Evolutionary conservation across 2,113 vertebrate genomes (phyloP).

Genomic region (Takifugu bimaculatus): DNA sequence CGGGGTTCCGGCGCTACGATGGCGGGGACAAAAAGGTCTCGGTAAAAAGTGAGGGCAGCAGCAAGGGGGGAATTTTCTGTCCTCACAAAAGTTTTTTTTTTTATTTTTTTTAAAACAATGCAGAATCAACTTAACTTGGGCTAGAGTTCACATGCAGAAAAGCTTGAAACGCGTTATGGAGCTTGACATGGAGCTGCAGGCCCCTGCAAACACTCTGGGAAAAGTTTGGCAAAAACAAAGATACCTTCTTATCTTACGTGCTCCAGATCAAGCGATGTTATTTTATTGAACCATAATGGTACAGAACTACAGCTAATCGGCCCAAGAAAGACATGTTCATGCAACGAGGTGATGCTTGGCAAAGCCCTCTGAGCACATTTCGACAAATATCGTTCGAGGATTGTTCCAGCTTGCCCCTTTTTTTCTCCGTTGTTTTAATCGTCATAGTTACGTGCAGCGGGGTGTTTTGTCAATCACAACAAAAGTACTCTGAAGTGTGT

Average conservation of each 20-base stretch:
- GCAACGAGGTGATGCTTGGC: neutral
- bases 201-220: neutral
- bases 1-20: conserved; percentile 35
- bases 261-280: neutral
- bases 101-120: no score
- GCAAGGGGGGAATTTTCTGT: neutral
- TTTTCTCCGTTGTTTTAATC: neutral
- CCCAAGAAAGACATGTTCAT: neutral
- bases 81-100: no score
- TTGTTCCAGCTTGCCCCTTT: conserved; percentile 3
- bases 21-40: conserved; percentile 30
- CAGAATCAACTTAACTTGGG: no score
- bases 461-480: neutral
- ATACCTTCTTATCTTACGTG: no score
- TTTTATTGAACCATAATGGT: conserved; percentile 9
- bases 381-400: neutral
- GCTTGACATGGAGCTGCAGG: no score
- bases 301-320: conserved; percentile 21
- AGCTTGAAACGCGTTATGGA: no score
- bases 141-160: no score
- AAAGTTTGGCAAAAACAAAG: no score
- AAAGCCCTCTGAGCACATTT: neutral
- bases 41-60: conserved; percentile 26
- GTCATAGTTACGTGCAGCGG: neutral
- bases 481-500: neutral